Evolutionary conservation across 2,113 vertebrate species (phyloP).

Genomic region (Electrona antarctica): DNA sequence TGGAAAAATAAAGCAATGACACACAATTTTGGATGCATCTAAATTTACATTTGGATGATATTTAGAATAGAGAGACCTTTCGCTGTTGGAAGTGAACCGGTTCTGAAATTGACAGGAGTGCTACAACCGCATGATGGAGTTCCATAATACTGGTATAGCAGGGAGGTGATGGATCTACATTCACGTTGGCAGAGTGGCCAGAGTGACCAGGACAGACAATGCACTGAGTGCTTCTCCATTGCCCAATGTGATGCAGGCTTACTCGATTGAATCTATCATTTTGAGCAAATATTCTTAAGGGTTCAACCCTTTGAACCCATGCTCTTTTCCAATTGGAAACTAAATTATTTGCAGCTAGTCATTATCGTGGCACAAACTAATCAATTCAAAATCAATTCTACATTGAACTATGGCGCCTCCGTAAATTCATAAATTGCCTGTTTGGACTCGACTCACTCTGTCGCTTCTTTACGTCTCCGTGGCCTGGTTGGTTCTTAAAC

Average conservation of each 20-base stretch:
- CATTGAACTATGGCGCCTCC: slow-evolving; percentile 26
- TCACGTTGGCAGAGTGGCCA: background rate
- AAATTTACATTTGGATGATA: too few relatives aligned
- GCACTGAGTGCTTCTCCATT: slow-evolving; percentile 16
- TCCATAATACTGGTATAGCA: too few relatives aligned
- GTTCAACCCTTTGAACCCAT: slow-evolving; percentile 33
- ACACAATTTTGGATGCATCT: too few relatives aligned
- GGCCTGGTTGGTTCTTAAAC: slow-evolving; percentile 54
- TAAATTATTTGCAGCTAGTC: slow-evolving; percentile 11
- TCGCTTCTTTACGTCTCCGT: slow-evolving; percentile 17
- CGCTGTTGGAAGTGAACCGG: too few relatives aligned
- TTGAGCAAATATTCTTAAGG: slow-evolving; percentile 28
- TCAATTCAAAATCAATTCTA: slow-evolving; percentile 39
- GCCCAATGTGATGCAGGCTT: slow-evolving; percentile 21
- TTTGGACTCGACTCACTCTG: background rate
- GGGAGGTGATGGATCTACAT: slow-evolving; percentile 2
- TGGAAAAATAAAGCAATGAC: background rate
- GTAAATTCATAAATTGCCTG: slow-evolving; percentile 20
- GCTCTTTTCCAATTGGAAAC: slow-evolving; percentile 35
- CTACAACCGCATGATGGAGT: too few relatives aligned
- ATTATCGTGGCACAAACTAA: slow-evolving; percentile 24
- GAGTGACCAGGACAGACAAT: background rate
- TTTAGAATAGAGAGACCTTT: too few relatives aligned
- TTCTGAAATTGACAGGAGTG: too few relatives aligned
- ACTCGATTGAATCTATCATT: slow-evolving; percentile 16